Base-by-base conservation (phyloP, 2,888 invertebrate species). In the Temnothorax unifasciatus region DNA sequence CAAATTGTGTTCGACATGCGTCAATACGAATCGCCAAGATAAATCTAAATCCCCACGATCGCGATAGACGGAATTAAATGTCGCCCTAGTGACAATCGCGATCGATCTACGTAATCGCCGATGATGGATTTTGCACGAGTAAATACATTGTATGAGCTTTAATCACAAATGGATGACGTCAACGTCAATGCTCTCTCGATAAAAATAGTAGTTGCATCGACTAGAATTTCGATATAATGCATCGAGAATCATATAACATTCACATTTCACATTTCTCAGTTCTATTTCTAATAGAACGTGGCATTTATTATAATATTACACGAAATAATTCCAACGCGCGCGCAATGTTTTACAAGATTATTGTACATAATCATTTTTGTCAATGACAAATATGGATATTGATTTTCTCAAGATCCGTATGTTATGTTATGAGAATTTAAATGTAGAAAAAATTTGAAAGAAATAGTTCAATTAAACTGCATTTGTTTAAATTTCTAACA, bases 81-180 rank as follows among this genome's bases (percentile, higher is more conserved):
- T 50, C 18, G 15, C 5, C 5, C 50, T 11, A 41, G 21, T 8
- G 29, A 29, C 54, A 54, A 79, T 64, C 50, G 8, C 64, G 44
- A 76, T 82, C 71, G 50, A 76, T 82, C 71, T 76, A 34, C 59
- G 9, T 85, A 84, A 86, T 85, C 66, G 44, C 13, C 13, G 34
- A 44, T 4, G 64, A 64, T 15, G 61, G 69, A 82, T 86, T 83
- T 73, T 63, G 29, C 50, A 38, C 15, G 34, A 34, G 57, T 74
- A 86, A 86, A 84, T 87, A 79, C 82, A 83, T 86, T 71, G 68
- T 44, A 71, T 18, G 66, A 86, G 84, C 71, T 87, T 86, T n/a
- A 61, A 44, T 82, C 71, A 13, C 63, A 76, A 74, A 66, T 69
- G n/a, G 21, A 25, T 77, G 83, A 81, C 52, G 71, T 29, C 44